Base-by-base conservation (phyloP, 2,113 vertebrate genomes). In the Blennius ocellaris region DNA sequence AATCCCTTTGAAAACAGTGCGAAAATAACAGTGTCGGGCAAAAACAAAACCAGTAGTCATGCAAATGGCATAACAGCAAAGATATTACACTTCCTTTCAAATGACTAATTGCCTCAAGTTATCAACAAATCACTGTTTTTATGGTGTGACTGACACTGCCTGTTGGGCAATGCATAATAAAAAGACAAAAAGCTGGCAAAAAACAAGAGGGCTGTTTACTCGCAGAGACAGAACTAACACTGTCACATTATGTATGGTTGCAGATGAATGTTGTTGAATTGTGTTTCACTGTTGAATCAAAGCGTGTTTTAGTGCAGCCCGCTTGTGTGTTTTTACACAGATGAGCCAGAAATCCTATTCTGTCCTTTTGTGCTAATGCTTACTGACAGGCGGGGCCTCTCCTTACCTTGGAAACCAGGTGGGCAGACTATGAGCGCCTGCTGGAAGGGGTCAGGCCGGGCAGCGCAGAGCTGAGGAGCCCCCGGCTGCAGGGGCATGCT, bases 391-490 rank as follows among this genome's bases (percentile, higher is more conserved):
- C 70, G 12, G 5, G 53, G 7, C 5, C 36, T 30, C 11, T 30
- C 11, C 93, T 94, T 92, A 99, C 97, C 98, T 97, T 99, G 97
- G 94, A 99, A 99, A 91, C 95, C 94, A 14, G 97, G 97, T 2
- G 97, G 98, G 92, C 98, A 99, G 87, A 99, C 98, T 39, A 99
- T 99, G 90, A 99, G 96, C 1, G 97, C 97, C 94, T 99, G 98
- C 94, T 99, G 98, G 94, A 99, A 97, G 93, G 98, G 97, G 93
- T 99, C 98, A 0, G 98, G 96, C 56, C 97, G 95, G 84, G 97
- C 95, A 38, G 93, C 82, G 68, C 98, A 99, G 83, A 99, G 96
- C 94, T 97, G 97, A 61, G 98, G 94, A 3, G 95, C 93, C 74
- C 95, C 96, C 0, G 96, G 95, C 94, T 97, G 97, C 86, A 99